A percentile compares a stretch with the other conserved stretches of the same genome.
phyloP scores from a whole-genome alignment of 2,113 vertebrate genomes.

The Motacilla alba region DNA sequence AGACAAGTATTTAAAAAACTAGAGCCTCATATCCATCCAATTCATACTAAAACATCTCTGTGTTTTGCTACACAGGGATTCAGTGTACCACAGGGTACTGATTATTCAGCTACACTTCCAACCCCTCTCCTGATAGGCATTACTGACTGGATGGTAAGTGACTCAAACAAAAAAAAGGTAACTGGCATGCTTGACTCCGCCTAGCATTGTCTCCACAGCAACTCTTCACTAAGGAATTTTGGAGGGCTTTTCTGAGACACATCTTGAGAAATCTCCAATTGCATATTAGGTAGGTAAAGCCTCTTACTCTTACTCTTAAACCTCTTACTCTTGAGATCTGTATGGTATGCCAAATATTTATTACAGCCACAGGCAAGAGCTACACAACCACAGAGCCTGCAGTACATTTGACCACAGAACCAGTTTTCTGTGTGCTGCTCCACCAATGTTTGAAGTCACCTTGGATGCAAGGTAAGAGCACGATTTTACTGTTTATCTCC shows the following conservation, averaged over 20 bases:
- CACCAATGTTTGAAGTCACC: neutral
- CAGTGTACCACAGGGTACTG: neutral
- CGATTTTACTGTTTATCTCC: rapidly evolving
- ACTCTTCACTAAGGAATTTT: neutral
- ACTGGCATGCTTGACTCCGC: neutral
- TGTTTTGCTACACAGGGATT: neutral
- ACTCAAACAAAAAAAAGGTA: neutral
- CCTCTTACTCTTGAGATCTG: neutral
- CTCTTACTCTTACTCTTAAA: neutral
- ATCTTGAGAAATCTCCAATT: neutral
- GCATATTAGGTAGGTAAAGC: neutral
- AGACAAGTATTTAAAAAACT: neutral
- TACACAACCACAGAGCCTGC: neutral
- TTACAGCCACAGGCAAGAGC: neutral
- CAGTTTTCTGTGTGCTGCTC: neutral
- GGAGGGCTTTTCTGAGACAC: neutral
- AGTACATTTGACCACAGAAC: neutral
- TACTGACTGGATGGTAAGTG: neutral
- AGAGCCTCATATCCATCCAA: neutral
- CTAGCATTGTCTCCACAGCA: neutral
- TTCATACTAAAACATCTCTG: neutral
- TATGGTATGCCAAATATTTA: neutral
- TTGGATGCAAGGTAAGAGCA: neutral
- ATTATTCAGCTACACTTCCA: neutral
- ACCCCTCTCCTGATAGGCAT: neutral